Evolutionary conservation across 2,797 vertebrate species (phyloP).

Genomic region (Macropodus opercularis): DNA sequence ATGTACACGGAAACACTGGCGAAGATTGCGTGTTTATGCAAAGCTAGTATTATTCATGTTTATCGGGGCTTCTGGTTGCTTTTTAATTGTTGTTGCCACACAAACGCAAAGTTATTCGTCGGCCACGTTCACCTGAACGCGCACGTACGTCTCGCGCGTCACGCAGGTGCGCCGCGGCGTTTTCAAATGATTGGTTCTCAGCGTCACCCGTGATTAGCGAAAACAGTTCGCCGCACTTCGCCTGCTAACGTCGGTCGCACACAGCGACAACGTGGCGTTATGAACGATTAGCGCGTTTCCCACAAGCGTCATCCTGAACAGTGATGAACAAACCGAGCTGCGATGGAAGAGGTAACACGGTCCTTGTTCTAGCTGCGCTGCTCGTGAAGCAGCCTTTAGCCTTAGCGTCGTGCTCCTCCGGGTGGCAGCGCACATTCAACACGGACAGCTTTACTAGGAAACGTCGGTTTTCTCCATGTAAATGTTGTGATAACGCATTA

Average conservation of each 20-base stretch:
- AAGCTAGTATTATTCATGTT: too few species aligned
- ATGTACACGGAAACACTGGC: background rate
- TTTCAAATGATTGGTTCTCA: slow-evolving; percentile 58
- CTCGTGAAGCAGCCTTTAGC: background rate
- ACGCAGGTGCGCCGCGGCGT: slow-evolving; percentile 40
- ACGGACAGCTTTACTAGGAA: too few species aligned
- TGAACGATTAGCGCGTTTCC: background rate
- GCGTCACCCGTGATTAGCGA: background rate
- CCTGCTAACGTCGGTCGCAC: background rate
- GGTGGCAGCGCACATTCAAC: background rate
- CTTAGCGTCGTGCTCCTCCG: background rate
- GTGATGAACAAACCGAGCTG: slow-evolving; percentile 36
- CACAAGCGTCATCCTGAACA: slow-evolving; percentile 5
- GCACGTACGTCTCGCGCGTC: slow-evolving; percentile 17
- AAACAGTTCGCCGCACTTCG: background rate
- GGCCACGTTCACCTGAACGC: background rate
- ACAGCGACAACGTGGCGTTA: background rate
- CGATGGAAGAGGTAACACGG: slow-evolving; percentile 79
- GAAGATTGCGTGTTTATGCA: background rate
- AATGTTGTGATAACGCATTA: too few species aligned
- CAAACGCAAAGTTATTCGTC: background rate
- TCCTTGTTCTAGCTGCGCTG: background rate
- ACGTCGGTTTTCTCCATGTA: too few species aligned
- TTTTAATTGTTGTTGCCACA: background rate
- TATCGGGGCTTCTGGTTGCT: too few species aligned